A percentile compares a stretch with the other conserved stretches of the same genome.
phyloP scores from a whole-genome alignment of 2,888 invertebrate genomes.

The Melinaea marsaeus region DNA sequence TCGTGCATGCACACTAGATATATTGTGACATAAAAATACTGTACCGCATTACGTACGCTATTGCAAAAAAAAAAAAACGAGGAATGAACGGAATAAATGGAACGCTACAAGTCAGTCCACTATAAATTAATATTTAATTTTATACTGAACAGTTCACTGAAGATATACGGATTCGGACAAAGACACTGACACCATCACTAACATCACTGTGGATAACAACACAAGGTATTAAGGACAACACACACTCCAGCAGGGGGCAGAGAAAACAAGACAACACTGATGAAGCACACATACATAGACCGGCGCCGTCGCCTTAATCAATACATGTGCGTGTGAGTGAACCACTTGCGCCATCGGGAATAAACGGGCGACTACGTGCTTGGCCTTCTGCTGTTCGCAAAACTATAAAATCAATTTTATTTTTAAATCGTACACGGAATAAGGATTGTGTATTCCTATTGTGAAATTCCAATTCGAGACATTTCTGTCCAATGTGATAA shows the following conservation, averaged over 20 bases:
- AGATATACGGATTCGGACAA: slow-evolving; percentile 64
- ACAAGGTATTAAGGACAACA: slow-evolving; percentile 65
- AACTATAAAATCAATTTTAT: slow-evolving; percentile 7
- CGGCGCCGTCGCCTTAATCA: slow-evolving; percentile 78
- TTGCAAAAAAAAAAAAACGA: slow-evolving; percentile 49
- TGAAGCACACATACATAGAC: slow-evolving; percentile 69
- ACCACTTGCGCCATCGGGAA: slow-evolving; percentile 54
- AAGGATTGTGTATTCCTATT: slow-evolving; percentile 16
- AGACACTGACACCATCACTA: slow-evolving; percentile 66
- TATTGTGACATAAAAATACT: slow-evolving; percentile 76
- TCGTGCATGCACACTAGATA: slow-evolving; percentile 77
- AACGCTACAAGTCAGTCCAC: slow-evolving; percentile 63
- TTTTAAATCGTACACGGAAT: slow-evolving; percentile 12
- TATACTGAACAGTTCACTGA: slow-evolving; percentile 52
- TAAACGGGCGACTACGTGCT: slow-evolving; percentile 38
- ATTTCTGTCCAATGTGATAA: slow-evolving; percentile 44
- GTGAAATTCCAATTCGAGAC: slow-evolving; percentile 29
- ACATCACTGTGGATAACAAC: slow-evolving; percentile 70
- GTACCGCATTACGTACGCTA: slow-evolving; percentile 71
- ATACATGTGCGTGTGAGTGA: slow-evolving; percentile 84
- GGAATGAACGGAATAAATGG: slow-evolving; percentile 58
- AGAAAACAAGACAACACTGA: slow-evolving; percentile 52
- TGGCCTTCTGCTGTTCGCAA: slow-evolving; percentile 52
- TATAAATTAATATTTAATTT: slow-evolving; percentile 53
- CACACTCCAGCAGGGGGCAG: slow-evolving; percentile 51